Evolutionary conservation across 37 sponge, comb jelly and placozoan species (phyloP).

Genomic region (Mnemiopsis leidyi): DNA sequence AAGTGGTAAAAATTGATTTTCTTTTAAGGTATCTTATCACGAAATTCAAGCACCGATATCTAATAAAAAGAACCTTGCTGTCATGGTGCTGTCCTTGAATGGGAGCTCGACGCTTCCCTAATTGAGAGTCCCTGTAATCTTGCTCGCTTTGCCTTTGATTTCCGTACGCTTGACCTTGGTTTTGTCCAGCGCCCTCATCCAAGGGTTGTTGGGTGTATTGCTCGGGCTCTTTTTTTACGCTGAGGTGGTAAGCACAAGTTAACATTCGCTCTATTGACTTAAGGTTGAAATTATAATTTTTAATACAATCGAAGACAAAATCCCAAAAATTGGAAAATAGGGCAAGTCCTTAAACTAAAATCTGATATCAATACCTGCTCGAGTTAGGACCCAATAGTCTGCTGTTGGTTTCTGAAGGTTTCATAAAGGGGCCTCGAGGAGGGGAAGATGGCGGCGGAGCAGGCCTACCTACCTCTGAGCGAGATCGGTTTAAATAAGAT

Average conservation of each 20-base stretch:
- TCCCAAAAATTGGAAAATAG: too few relatives aligned
- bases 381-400: slow-evolving; percentile 2
- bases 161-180: too few relatives aligned
- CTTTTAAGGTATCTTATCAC: too few relatives aligned
- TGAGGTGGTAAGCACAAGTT: too few relatives aligned
- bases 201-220: neutral
- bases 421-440: slow-evolving; percentile 6
- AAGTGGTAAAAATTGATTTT: too few relatives aligned
- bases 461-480: neutral
- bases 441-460: neutral
- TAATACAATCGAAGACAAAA: too few relatives aligned
- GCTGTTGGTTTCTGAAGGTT: slow-evolving; percentile 20
- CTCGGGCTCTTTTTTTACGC: neutral
- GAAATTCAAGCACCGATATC: neutral
- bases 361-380: neutral
- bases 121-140: neutral
- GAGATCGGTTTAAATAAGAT: neutral
- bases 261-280: too few relatives aligned
- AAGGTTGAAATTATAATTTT: too few relatives aligned
- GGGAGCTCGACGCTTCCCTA: neutral
- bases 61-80: neutral
- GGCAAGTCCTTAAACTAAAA: too few relatives aligned
- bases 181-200: neutral
- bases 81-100: neutral
- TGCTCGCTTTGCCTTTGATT: neutral